phyloP scores from a whole-genome alignment of 2,113 vertebrate genomes.

The Malaclemys terrapin region DNA sequence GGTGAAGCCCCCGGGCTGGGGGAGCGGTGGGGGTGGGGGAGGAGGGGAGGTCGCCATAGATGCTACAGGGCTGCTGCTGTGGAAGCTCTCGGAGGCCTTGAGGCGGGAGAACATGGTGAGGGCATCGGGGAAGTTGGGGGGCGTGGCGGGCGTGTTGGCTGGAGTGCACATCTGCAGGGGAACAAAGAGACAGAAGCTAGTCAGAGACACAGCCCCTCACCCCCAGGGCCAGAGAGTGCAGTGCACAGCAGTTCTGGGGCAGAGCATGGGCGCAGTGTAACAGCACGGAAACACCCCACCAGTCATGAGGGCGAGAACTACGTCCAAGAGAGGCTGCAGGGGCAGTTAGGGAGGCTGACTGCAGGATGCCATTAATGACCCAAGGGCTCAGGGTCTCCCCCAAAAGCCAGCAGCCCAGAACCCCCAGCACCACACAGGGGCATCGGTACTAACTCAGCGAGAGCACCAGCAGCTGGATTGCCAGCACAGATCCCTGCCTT shows the following conservation, averaged over 20 bases:
- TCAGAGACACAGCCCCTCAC: background rate
- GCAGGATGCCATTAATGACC: background rate
- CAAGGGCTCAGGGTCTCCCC: background rate
- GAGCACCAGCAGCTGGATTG: rapidly evolving
- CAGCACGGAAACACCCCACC: background rate
- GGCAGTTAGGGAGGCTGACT: background rate
- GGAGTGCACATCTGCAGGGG: constrained; percentile 95
- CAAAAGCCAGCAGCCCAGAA: background rate
- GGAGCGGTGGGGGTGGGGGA: constrained; percentile 82
- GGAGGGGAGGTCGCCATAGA: constrained; percentile 91
- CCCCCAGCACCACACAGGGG: rapidly evolving
- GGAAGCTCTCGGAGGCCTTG: constrained; percentile 93
- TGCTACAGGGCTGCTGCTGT: constrained; percentile 85
- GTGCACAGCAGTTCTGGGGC: background rate
- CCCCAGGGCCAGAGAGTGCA: background rate
- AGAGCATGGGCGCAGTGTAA: background rate
- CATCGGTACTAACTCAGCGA: rapidly evolving
- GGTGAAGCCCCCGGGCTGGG: constrained; percentile 79
- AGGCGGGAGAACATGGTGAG: constrained; percentile 98
- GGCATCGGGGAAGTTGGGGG: constrained; percentile 96
- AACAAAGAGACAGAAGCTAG: background rate
- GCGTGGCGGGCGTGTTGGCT: constrained; percentile 96
- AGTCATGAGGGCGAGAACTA: background rate
- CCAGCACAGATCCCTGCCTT: background rate
- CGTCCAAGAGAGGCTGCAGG: background rate